Conservation (phyloP, 2,113 vertebrate genomes). For the Aegotheles bennettii region DNA sequence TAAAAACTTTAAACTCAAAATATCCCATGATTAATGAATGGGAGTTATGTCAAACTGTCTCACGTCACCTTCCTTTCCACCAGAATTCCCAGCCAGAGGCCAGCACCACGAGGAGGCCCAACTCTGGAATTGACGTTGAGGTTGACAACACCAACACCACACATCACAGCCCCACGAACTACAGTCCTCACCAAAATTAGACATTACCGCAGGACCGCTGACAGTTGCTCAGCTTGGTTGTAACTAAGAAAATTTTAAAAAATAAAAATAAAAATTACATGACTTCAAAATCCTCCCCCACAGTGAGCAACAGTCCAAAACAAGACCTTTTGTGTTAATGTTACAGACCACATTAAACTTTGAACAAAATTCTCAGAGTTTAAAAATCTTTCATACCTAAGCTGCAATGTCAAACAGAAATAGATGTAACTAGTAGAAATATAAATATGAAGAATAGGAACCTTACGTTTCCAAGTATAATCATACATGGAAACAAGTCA, state of each 20-base stretch:
- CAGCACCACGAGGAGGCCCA: background rate
- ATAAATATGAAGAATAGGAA: background rate
- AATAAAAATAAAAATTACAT: background rate
- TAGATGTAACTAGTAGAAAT: background rate
- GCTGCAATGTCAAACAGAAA: background rate
- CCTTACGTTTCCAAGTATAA: background rate
- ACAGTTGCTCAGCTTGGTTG: background rate
- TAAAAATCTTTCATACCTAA: background rate
- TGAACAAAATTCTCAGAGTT: background rate
- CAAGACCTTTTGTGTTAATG: background rate
- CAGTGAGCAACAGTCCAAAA: background rate
- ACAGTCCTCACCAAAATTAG: background rate
- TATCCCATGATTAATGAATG: background rate
- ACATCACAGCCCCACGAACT: background rate
- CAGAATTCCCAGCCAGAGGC: background rate
- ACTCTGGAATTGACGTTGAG: background rate
- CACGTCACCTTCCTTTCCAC: background rate
- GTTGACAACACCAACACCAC: background rate
- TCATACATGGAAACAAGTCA: background rate
- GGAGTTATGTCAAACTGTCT: background rate
- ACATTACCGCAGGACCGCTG: background rate
- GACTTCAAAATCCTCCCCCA: background rate
- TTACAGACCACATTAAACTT: background rate
- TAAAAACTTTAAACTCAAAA: background rate
- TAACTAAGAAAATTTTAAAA: background rate